Percentiles rank a stretch among this genome's conserved stretches.
phyloP scores from a whole-genome alignment of 2,113 vertebrate species.

The Circaetus gallicus region DNA sequence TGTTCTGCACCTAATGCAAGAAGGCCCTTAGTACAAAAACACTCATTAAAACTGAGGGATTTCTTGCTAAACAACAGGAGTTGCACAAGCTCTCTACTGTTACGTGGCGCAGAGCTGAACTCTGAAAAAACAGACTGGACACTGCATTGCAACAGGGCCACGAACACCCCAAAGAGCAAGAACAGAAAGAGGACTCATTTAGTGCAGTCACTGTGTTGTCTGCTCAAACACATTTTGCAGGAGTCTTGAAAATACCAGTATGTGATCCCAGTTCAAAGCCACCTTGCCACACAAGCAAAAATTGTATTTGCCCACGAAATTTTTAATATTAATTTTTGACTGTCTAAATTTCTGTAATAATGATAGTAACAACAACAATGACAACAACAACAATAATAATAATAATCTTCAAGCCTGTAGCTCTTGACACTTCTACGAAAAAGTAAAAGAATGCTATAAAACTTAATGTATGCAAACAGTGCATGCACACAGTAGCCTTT shows the following conservation, averaged over 20 bases:
- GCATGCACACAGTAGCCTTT: neutral
- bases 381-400: neutral
- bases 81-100: neutral
- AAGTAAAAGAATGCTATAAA: neutral
- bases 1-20: neutral
- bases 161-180: neutral
- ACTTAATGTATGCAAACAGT: neutral
- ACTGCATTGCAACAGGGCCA: neutral
- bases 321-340: neutral
- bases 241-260: neutral
- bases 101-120: neutral
- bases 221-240: neutral
- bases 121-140: neutral
- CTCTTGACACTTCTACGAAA: neutral
- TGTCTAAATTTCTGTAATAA: neutral
- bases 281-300: neutral
- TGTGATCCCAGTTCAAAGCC: neutral
- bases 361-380: neutral
- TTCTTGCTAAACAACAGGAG: neutral
- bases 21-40: neutral
- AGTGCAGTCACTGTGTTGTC: neutral
- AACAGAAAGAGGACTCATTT: neutral
- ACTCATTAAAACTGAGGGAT: neutral
- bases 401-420: neutral
- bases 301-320: neutral